Conservation (phyloP, 2,797 vertebrate genomes). For the Schizopygopsis malacanthus region DNA sequence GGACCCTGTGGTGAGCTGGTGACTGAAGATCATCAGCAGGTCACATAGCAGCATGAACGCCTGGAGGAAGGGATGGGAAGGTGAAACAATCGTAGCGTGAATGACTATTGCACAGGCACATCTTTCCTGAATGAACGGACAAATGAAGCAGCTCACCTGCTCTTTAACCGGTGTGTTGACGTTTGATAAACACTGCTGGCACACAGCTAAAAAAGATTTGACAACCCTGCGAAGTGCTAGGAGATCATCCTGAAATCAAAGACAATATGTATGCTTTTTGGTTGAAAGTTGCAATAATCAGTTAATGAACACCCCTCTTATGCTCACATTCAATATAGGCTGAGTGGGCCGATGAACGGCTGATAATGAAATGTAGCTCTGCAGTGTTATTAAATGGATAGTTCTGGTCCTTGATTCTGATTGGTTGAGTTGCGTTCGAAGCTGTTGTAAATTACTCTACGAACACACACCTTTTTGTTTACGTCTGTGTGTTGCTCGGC, state of each 20-base stretch:
- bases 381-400: background rate
- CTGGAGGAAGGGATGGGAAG: slow-evolving; percentile 67
- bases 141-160: slow-evolving; percentile 81
- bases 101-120: background rate
- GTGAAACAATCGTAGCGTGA: background rate
- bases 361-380: background rate
- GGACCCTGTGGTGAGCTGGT: slow-evolving; percentile 91
- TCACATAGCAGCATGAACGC: slow-evolving; percentile 99
- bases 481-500: too few relatives aligned
- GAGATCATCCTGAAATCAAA: slow-evolving; percentile 89
- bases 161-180: slow-evolving; percentile 98
- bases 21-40: slow-evolving; percentile 99
- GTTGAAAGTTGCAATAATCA: slow-evolving; percentile 7
- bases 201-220: slow-evolving; percentile 97
- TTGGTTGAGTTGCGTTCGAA: background rate
- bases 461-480: too few relatives aligned
- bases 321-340: background rate
- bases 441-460: too few relatives aligned
- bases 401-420: background rate
- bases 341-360: background rate
- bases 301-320: background rate
- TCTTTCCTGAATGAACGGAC: background rate
- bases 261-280: background rate
- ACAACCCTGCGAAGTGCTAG: slow-evolving; percentile 94
- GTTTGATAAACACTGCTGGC: slow-evolving; percentile 98